phyloP scores from a whole-genome alignment of 2,888 invertebrate genomes.

The Saturnia pavonia region DNA sequence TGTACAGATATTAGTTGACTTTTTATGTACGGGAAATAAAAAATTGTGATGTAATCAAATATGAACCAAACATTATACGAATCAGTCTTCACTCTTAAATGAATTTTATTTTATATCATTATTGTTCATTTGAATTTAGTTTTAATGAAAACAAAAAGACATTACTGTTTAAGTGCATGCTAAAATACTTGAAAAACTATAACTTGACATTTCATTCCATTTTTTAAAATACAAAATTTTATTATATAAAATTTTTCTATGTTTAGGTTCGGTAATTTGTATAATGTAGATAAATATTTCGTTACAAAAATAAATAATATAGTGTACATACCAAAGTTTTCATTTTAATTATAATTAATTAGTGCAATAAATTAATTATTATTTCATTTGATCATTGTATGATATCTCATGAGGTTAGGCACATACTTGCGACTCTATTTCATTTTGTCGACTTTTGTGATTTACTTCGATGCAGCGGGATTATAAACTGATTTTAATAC shows the following conservation, averaged over 20 bases:
- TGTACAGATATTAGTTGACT: background rate
- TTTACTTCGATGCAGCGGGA: conserved; percentile 18
- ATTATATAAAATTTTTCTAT: background rate
- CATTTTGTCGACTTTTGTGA: background rate
- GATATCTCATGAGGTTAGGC: background rate
- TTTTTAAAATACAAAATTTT: background rate
- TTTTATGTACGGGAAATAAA: background rate
- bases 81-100: background rate
- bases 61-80: background rate
- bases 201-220: conserved; percentile 2
- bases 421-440: background rate
- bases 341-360: conserved; percentile 17
- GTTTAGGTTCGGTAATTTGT: background rate
- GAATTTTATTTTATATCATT: background rate
- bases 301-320: background rate
- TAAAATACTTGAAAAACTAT: background rate
- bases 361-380: conserved; percentile 4
- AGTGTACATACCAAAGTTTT: conserved; percentile 9
- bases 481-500: background rate
- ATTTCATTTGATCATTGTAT: background rate
- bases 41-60: background rate
- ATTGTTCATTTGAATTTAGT: background rate
- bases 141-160: conserved; percentile 20
- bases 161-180: background rate
- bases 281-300: background rate